These are phyloP conservation scores for Platynereis dumerilii DNA, from an alignment of 2,888 invertebrate species.

Conservation along the genomic window DNA sequence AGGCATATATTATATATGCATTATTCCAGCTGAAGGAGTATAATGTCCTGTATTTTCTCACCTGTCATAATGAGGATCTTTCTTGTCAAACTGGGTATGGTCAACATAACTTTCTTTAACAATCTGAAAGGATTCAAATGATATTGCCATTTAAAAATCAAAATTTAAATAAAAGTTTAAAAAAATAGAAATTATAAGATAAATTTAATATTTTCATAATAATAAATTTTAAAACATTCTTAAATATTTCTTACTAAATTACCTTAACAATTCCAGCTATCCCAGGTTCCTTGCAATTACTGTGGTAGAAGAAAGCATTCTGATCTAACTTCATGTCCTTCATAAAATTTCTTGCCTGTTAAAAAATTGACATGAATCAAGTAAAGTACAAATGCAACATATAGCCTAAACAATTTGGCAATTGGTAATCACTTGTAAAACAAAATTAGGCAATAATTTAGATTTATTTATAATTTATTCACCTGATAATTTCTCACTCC, in stretches of 20 bases:
- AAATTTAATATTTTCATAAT: neutral
- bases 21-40: too few species aligned
- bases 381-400: neutral
- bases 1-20: too few species aligned
- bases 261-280: conserved; percentile 60
- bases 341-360: conserved; percentile 60
- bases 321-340: conserved; percentile 59
- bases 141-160: neutral
- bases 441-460: too few species aligned
- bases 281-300: conserved; percentile 61
- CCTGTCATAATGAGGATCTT: conserved; percentile 59
- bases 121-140: conserved; percentile 42
- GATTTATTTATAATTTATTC: neutral
- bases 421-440: too few species aligned
- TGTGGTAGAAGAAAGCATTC: conserved; percentile 61
- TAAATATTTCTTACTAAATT: conserved; percentile 10
- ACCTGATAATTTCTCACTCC: conserved; percentile 63
- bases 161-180: neutral
- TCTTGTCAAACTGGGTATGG: conserved; percentile 62
- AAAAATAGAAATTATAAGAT: neutral
- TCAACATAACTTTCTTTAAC: conserved; percentile 60
- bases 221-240: neutral
- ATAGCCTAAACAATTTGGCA: too few species aligned
- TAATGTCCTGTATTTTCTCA: too few species aligned
- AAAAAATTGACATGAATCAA: conserved; percentile 4